Evolutionary conservation across 2,113 vertebrate genomes (phyloP), one percentile per base, ranked within the genome.

Genomic region (Sprattus sprattus): DNA sequence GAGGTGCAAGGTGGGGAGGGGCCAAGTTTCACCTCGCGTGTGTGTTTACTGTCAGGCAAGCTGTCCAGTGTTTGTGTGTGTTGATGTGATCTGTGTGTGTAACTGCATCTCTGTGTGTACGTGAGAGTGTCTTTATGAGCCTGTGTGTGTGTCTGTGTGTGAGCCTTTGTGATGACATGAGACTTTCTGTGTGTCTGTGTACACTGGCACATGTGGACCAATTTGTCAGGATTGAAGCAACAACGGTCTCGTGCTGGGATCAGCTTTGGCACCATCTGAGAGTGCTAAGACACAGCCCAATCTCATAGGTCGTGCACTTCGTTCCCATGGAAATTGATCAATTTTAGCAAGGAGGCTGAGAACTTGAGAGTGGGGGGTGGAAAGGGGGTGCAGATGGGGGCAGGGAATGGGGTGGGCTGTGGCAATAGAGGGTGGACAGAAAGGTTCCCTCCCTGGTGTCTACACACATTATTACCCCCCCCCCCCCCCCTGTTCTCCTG

Each of bases 191-290:
- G 57, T 64, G 5, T 82, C 22, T 83, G 88, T 91, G 88, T 92
- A 92, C 71, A 45, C 89, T 47, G 94, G 91, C 95, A 95, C 95
- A 92, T 91, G 92, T 89, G 90, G 95, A 92, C 94, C 96, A 94
- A 83, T 96, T 95, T 97, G 95, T 96, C 94, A 94, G 94, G 95
- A 96, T 94, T 92, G 91, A 82, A 92, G 90, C 93, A 94, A 90
- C 93, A 94, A 92, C 93, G 93, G 93, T 89, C 92, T 95, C 96
- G 93, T 95, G 96, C 96, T 96, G 96, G 90, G 96, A 95, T 94
- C 93, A 94, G 95, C 91, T 94, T 97, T 97, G 96, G 95, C 97
- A 95, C 97, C 95, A 95, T 96, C 97, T 96, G 94, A 92, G 93
- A 93, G 96, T 96, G 96, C 95, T 95, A 95, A 93, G 93, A 95